Evolutionary conservation across 2,888 invertebrate genomes (phyloP).

Genomic region (Brachypterus glaber): DNA sequence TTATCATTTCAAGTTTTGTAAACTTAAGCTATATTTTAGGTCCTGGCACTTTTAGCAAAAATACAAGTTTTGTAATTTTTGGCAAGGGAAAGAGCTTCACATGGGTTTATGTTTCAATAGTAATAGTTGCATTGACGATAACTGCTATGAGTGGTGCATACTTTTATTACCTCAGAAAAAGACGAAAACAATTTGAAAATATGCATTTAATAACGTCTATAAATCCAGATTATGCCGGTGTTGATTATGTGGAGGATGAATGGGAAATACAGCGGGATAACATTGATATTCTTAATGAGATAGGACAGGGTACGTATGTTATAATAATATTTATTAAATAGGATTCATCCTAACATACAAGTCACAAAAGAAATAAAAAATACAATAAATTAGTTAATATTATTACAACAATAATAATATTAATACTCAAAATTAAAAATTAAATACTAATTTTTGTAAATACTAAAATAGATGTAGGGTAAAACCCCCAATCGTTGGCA

Average conservation of each 20-base stretch:
- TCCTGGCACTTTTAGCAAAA: constrained; percentile 37
- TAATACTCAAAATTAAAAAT: too few species aligned
- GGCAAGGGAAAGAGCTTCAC: constrained; percentile 9
- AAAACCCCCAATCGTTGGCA: too few species aligned
- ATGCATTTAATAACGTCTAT: constrained; percentile 46
- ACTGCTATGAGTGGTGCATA: constrained; percentile 20
- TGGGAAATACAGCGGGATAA: constrained; percentile 60
- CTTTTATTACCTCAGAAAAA: constrained; percentile 30
- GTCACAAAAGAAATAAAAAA: too few species aligned
- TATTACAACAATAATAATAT: too few species aligned
- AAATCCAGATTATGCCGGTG: constrained; percentile 47
- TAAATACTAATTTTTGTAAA: too few species aligned
- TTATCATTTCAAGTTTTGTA: too few species aligned
- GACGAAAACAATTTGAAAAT: constrained; percentile 32
- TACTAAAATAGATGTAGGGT: too few species aligned
- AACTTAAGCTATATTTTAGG: too few species aligned
- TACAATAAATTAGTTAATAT: too few species aligned
- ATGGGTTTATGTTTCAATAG: constrained; percentile 12
- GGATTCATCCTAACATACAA: too few species aligned
- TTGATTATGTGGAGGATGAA: constrained; percentile 53
- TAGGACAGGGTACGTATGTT: constrained; percentile 69
- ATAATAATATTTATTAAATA: too few species aligned
- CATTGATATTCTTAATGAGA: constrained; percentile 42
- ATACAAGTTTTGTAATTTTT: constrained; percentile 22
- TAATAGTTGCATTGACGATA: constrained; percentile 19